Base-by-base conservation (phyloP, 2,888 invertebrate genomes). In the Steromphala cineraria region DNA sequence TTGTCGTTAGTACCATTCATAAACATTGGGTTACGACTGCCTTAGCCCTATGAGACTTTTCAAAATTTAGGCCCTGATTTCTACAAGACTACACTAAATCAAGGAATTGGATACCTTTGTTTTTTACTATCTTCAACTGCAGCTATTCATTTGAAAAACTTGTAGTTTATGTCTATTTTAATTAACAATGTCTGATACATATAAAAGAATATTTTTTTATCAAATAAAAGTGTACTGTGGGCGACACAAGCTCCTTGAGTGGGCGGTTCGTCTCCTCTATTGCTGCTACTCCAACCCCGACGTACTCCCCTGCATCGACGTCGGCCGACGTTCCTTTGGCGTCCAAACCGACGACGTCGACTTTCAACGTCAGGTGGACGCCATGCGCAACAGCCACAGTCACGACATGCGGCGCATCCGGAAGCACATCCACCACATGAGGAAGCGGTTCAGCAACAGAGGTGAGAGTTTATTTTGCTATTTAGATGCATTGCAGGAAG, bases 271-370 rank as follows among this genome's bases (percentile, higher is more conserved):
- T 19, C 62, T 62, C 1, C 62, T 62, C 28, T 62, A 62, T n/a
- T 62, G 28, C 62, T 24, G 28, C 62, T 62, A 62, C 62, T 24
- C 62, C 62, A 17, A 75, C 52, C 21, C 24, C 75, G 75, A 52
- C 53, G 21, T 19, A 15, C 19, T 75, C 19, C 53, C 75, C 21
- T 19, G 75, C 17, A 15, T 75, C 5, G 53, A 75, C 75, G 21
- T 7, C 21, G 21, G n/a, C 0, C 19, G 24, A 19, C 75, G 75
- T 24, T 75, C 36, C 21, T 36, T 75, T 2, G 52, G 75, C 24
- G 24, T 40, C 24, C 75, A 75, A 52, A 75, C 75, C 24, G 46
- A 75, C 52, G 24, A 75, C 75, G 28, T 52, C 46, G 75, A 75
- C 52, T 75, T 46, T n/a, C 46, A 75, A 17, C 52, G 19, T 8